A percentile compares a stretch with the other conserved stretches of the same genome.
phyloP scores from a whole-genome alignment of 2,113 vertebrate species.

The Centropristis striata region DNA sequence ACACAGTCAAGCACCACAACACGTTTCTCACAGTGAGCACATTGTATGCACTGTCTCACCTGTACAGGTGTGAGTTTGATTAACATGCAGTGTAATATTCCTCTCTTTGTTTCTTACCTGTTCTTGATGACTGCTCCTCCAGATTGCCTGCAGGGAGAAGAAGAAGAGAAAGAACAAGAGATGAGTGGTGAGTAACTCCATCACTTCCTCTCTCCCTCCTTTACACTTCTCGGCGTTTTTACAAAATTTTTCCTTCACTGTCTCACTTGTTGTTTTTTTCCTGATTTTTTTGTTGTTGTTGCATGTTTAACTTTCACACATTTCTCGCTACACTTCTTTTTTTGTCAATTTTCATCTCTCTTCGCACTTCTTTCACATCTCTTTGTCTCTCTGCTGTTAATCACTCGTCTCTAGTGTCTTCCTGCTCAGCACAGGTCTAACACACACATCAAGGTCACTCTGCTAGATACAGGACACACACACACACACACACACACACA shows the following conservation, averaged over 20 bases:
- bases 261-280: not conserved
- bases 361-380: slow-evolving; percentile 31
- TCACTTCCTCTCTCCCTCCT: slow-evolving; percentile 6
- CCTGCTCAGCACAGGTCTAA: slow-evolving; percentile 70
- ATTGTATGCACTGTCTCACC: slow-evolving; percentile 54
- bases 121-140: slow-evolving; percentile 85
- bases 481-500: slow-evolving; percentile 24
- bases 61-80: slow-evolving; percentile 72
- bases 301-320: slow-evolving; percentile 54
- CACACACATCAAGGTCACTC: slow-evolving; percentile 81
- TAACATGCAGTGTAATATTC: slow-evolving; percentile 76
- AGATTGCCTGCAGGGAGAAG: slow-evolving; percentile 79
- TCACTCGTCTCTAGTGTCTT: slow-evolving; percentile 72
- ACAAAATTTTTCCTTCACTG: slow-evolving; percentile 37
- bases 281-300: not conserved
- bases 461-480: slow-evolving; percentile 63
- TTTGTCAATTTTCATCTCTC: slow-evolving; percentile 9
- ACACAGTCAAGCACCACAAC: slow-evolving; percentile 41
- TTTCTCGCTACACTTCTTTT: slow-evolving; percentile 9
- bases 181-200: slow-evolving; percentile 77
- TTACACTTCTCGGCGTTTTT: slow-evolving; percentile 32
- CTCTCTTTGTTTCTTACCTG: slow-evolving; percentile 72
- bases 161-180: slow-evolving; percentile 52
- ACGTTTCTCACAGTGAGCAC: slow-evolving; percentile 33
- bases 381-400: slow-evolving; percentile 68